Conservation (phyloP, 2,888 invertebrate genomes). For the Drosophila tripunctata region DNA sequence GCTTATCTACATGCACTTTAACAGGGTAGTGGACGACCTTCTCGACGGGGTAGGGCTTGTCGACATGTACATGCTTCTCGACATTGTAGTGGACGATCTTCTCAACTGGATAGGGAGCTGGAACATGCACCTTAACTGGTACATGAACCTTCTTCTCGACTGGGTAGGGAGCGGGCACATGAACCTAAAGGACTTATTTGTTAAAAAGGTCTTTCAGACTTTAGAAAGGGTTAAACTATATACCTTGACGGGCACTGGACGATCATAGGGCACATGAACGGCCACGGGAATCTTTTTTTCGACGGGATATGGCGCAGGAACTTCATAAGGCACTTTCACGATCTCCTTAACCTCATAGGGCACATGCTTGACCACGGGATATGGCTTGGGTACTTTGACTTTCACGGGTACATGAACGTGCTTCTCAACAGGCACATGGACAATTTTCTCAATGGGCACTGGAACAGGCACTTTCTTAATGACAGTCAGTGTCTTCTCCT, state of each 20-base stretch:
- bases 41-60: constrained; percentile 90
- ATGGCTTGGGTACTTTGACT: constrained; percentile 89
- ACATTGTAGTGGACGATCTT: constrained; percentile 88
- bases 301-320: constrained; percentile 91
- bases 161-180: constrained; percentile 87
- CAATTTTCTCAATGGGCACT: constrained; percentile 88
- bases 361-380: constrained; percentile 89
- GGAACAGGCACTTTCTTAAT: constrained; percentile 90
- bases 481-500: constrained; percentile 89
- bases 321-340: constrained; percentile 91
- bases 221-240: too few species aligned
- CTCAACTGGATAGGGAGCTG: constrained; percentile 90
- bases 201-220: background rate
- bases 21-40: constrained; percentile 90
- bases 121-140: constrained; percentile 90
- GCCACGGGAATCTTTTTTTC: constrained; percentile 91
- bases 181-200: constrained; percentile 80
- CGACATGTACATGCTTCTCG: constrained; percentile 90
- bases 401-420: constrained; percentile 87
- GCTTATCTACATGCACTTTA: constrained; percentile 88
- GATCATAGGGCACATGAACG: constrained; percentile 90
- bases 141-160: constrained; percentile 89
- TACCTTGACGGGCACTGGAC: constrained; percentile 90
- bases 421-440: constrained; percentile 88
- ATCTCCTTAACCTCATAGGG: constrained; percentile 91